phyloP scores from a whole-genome alignment of 1,140 invertebrate genomes.

The Drosophila pallidifrons region DNA sequence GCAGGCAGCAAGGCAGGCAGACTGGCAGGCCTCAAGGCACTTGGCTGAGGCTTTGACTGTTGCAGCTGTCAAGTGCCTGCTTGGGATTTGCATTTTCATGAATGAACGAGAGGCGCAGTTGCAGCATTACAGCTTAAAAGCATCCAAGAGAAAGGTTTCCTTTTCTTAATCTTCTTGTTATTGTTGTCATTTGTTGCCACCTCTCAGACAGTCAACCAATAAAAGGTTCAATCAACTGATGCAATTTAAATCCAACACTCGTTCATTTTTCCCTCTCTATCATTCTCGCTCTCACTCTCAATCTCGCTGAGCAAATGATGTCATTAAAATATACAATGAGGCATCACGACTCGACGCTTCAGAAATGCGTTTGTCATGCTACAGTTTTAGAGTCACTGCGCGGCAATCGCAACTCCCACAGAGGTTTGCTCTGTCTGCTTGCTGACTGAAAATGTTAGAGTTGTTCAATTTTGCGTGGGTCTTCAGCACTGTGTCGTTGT shows the following conservation, averaged over 20 bases:
- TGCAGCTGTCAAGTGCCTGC: slow-evolving; percentile 73
- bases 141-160: slow-evolving; percentile 62
- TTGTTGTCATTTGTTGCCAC: slow-evolving; percentile 35
- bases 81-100: slow-evolving; percentile 78
- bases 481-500: slow-evolving; percentile 46
- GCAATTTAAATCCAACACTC: slow-evolving; percentile 36
- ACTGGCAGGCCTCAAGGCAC: slow-evolving; percentile 66
- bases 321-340: slow-evolving; percentile 64
- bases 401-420: slow-evolving; percentile 56
- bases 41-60: slow-evolving; percentile 56
- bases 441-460: slow-evolving; percentile 22
- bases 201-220: slow-evolving; percentile 51
- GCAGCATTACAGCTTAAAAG: neutral
- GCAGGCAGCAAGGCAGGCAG: slow-evolving; percentile 16
- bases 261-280: neutral
- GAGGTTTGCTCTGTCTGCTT: slow-evolving; percentile 19
- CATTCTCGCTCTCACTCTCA: neutral
- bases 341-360: slow-evolving; percentile 59
- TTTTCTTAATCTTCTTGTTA: slow-evolving; percentile 25
- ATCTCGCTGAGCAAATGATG: slow-evolving; percentile 62
- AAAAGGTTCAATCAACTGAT: slow-evolving; percentile 74
- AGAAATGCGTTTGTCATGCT: slow-evolving; percentile 71
- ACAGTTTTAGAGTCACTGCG: slow-evolving; percentile 64
- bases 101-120: slow-evolving; percentile 60
- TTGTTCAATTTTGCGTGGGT: slow-evolving; percentile 58